Percentiles rank a stretch among this genome's conserved stretches.
Evolutionary conservation across 2,113 vertebrate genomes (phyloP).

Genomic region (Camelus bactrianus): DNA sequence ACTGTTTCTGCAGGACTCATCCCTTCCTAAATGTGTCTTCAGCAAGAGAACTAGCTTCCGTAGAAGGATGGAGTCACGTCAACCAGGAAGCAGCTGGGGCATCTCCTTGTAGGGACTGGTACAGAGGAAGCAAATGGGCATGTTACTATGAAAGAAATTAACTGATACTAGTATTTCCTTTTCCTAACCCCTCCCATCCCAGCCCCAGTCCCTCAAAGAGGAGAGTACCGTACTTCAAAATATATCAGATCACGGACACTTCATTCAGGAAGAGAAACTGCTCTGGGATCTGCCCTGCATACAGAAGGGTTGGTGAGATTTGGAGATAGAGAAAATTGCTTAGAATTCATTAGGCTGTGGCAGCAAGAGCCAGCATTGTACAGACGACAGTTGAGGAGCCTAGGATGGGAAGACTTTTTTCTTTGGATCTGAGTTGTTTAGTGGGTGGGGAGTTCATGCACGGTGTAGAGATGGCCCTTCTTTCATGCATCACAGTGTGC

Average conservation of each 20-base stretch:
- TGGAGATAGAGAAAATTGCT: background rate
- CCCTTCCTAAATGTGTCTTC: background rate
- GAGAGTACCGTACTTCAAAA: background rate
- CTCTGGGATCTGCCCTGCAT: background rate
- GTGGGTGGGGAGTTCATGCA: background rate
- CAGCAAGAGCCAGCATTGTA: background rate
- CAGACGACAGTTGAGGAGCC: background rate
- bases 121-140: background rate
- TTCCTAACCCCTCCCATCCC: background rate
- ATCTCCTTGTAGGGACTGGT: background rate
- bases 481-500: background rate
- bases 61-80: background rate
- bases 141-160: background rate
- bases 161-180: background rate
- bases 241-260: background rate
- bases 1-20: background rate
- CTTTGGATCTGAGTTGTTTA: background rate
- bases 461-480: background rate
- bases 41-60: background rate
- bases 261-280: background rate
- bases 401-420: background rate
- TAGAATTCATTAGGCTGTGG: background rate
- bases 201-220: background rate
- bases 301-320: background rate
- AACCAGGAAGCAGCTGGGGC: background rate